phyloP scores from a whole-genome alignment of 2,797 vertebrate species.

The Rhincodon typus region DNA sequence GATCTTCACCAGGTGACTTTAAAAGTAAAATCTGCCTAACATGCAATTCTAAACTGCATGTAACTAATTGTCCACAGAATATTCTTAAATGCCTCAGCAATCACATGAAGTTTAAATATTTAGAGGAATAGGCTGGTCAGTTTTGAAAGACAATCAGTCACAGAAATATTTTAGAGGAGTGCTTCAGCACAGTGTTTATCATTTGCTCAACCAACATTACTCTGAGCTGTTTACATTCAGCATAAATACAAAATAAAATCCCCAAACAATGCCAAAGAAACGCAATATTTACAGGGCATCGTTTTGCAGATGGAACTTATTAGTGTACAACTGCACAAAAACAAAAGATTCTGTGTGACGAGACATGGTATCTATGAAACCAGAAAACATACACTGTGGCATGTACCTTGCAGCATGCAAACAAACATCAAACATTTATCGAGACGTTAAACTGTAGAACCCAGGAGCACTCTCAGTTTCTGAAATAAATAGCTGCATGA shows the following conservation, averaged over 20 bases:
- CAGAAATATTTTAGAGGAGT: background rate
- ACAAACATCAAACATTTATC: background rate
- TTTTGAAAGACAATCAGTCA: background rate
- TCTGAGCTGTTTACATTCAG: background rate
- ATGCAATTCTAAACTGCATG: background rate
- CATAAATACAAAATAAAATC: background rate
- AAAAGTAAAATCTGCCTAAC: background rate
- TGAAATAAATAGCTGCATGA: background rate
- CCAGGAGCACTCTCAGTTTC: background rate
- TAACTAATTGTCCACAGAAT: background rate
- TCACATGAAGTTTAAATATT: background rate
- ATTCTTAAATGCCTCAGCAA: background rate
- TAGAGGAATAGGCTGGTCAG: background rate
- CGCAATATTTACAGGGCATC: background rate
- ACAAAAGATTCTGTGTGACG: background rate
- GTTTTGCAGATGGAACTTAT: background rate
- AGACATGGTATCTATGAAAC: background rate
- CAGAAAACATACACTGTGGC: background rate
- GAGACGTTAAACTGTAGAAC: conserved; percentile 9
- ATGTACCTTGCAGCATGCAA: background rate
- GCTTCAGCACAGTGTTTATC: background rate
- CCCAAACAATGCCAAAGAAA: background rate
- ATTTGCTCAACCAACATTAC: background rate
- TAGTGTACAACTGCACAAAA: background rate
- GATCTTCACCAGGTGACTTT: background rate